Base-by-base conservation (phyloP, 92 coral and sea anemone species). In the Galaxea fascicularis region DNA sequence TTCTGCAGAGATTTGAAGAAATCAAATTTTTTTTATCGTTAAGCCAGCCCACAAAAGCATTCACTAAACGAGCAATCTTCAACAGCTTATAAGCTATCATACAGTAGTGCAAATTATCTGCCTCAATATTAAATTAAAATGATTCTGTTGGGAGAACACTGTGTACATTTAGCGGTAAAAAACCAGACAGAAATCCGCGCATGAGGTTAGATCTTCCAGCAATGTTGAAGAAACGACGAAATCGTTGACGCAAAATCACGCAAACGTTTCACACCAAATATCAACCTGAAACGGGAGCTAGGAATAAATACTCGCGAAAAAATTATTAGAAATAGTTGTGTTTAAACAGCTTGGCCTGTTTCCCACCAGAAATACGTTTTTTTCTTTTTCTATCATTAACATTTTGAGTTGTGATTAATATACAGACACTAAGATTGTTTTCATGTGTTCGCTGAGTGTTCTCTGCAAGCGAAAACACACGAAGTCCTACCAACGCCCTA, bases 301-400 rank as follows among this genome's bases (percentile, higher is more conserved):
- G 78, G 56, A 82, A 70, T 69, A 70, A 69, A 57, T 70, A 57
- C 76, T 56, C 58, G 57, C 58, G 68, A 69, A 52, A 14, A 62
- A 65, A 71, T 70, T 82, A 54, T 82, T 82, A 82, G 86, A 53
- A 82, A 82, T 69, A 69, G 44, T 62, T 53, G 14, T 82, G 73
- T 82, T 82, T 82, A 71, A 70, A 39, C 86, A 82, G 86, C 86
- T 71, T 82, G 70, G 22, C 45, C 64, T 70, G 86, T 69, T 65
- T 28, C 86, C 78, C 46, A 57, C 67, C 35, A 56, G 56, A 71
- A 57, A 57, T 17, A 35, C 53, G 46, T 57, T 81, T 78, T 63
- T 22, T 29, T n/a, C 54, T 58, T 27, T 76, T 49, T 65, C 17
- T 26, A 20, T 57, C 31, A 56, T 69, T 7, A 56, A 13, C 53